Conservation (phyloP, 1,140 invertebrate species). For the Linepithema humile region DNA sequence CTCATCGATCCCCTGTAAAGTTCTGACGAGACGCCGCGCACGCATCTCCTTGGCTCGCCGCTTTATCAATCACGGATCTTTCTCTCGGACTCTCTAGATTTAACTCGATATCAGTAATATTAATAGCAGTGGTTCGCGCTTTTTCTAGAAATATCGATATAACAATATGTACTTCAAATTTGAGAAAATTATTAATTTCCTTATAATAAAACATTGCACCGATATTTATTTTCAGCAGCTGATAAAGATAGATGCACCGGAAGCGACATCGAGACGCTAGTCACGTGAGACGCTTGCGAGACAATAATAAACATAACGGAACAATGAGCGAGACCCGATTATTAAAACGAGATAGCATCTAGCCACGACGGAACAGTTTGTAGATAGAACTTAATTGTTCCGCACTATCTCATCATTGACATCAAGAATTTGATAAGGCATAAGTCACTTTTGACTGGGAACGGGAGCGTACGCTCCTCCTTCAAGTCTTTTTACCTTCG, state of each 20-base stretch:
- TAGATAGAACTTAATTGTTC: constrained; percentile 44
- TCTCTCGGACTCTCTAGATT: background rate
- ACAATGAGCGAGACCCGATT: constrained; percentile 67
- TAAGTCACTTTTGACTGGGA: constrained; percentile 3
- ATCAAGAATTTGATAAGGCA: constrained; percentile 22
- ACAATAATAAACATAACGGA: constrained; percentile 55
- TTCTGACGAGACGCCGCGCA: constrained; percentile 46
- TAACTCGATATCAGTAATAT: background rate
- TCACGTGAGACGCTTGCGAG: constrained; percentile 27
- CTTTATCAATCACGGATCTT: constrained; percentile 59
- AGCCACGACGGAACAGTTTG: constrained; percentile 24
- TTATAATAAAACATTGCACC: background rate
- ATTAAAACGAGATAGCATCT: constrained; percentile 58
- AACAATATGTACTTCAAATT: background rate
- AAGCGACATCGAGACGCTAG: constrained; percentile 12
- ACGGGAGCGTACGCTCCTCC: constrained; percentile 12
- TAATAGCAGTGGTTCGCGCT: background rate
- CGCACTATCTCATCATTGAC: constrained; percentile 47
- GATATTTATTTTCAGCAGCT: background rate
- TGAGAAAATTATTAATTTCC: background rate
- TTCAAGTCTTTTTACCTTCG: background rate
- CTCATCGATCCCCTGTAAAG: constrained; percentile 67
- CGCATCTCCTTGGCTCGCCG: constrained; percentile 61
- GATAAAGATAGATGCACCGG: constrained; percentile 28
- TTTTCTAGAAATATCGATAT: background rate